Percentiles rank a stretch among this genome's conserved stretches.
These are phyloP conservation scores for Gonioctena quinquepunctata DNA, from an alignment of 1,140 invertebrate genomes.

Conservation along the genomic window DNA sequence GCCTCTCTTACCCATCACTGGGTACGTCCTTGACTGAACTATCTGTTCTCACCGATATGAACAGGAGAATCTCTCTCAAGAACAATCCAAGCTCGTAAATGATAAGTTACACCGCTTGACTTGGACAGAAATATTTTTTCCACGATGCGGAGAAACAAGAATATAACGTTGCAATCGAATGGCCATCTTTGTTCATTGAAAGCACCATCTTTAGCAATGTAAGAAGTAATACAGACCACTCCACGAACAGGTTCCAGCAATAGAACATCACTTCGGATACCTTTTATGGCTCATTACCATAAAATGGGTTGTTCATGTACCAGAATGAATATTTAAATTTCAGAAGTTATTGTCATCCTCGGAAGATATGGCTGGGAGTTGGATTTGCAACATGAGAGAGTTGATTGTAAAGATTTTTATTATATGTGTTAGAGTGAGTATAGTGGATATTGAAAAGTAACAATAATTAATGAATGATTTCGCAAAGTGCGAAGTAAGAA, in stretches of 20 bases:
- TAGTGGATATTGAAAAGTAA: too few species aligned
- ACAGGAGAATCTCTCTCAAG: not conserved
- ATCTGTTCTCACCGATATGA: not conserved
- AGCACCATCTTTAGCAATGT: constrained; percentile 7
- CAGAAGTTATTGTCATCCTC: not conserved
- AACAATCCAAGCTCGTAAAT: not conserved
- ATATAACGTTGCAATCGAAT: not conserved
- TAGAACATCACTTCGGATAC: constrained; percentile 8
- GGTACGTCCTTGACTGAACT: too few species aligned
- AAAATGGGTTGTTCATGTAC: constrained; percentile 12
- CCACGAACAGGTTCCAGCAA: not conserved
- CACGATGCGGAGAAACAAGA: not conserved
- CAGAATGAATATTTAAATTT: not conserved
- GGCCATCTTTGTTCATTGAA: not conserved
- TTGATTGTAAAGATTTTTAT: too few species aligned
- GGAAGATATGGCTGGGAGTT: not conserved
- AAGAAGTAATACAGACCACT: not conserved
- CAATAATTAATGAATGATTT: too few species aligned
- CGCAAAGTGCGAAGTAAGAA: too few species aligned
- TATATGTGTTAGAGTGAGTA: too few species aligned
- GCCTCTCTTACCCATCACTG: too few species aligned
- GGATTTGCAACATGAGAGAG: too few species aligned
- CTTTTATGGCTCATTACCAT: constrained; percentile 10
- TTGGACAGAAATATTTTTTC: not conserved
- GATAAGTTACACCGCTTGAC: not conserved